Percentiles rank a stretch among this genome's conserved stretches.
Evolutionary conservation across 2,888 invertebrate species (phyloP).

Genomic region (Fragum sueziense): DNA sequence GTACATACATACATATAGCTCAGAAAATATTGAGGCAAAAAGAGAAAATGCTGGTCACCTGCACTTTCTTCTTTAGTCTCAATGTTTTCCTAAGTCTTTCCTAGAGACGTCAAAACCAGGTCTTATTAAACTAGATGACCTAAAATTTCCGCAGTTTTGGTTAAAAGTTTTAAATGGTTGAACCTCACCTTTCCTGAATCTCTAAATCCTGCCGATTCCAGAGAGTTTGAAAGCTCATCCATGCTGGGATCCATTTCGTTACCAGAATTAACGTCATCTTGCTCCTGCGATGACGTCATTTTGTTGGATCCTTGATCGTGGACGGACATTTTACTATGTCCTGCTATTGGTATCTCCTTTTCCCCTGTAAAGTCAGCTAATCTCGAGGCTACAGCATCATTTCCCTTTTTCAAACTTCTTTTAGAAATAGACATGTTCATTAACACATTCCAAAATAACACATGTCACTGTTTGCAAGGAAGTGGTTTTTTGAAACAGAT

Average conservation of each 20-base stretch:
- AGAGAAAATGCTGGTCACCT: no score
- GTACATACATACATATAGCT: no score
- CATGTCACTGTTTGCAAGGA: slow-evolving; percentile 14
- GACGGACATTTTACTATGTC: slow-evolving; percentile 41
- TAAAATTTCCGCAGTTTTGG: no score
- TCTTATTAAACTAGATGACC: no score
- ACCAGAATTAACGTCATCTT: slow-evolving; percentile 59
- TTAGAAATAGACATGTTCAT: slow-evolving; percentile 62
- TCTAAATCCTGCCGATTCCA: slow-evolving; percentile 48
- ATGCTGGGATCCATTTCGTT: slow-evolving; percentile 51
- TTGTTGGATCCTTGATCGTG: slow-evolving; percentile 43
- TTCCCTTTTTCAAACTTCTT: slow-evolving; percentile 60
- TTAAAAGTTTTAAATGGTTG: not conserved
- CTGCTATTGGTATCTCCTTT: slow-evolving; percentile 62
- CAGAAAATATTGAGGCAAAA: no score
- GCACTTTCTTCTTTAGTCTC: no score
- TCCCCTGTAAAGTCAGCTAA: slow-evolving; percentile 69
- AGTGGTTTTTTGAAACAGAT: not conserved
- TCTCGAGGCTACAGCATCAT: slow-evolving; percentile 63
- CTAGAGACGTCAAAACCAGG: no score
- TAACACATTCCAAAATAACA: slow-evolving; percentile 32
- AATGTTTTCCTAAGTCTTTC: no score
- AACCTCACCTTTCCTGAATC: slow-evolving; percentile 36
- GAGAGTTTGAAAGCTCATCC: slow-evolving; percentile 56
- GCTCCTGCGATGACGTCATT: slow-evolving; percentile 62